phyloP scores from a whole-genome alignment of 2,888 invertebrate species.

The Agriopis aurantiaria region DNA sequence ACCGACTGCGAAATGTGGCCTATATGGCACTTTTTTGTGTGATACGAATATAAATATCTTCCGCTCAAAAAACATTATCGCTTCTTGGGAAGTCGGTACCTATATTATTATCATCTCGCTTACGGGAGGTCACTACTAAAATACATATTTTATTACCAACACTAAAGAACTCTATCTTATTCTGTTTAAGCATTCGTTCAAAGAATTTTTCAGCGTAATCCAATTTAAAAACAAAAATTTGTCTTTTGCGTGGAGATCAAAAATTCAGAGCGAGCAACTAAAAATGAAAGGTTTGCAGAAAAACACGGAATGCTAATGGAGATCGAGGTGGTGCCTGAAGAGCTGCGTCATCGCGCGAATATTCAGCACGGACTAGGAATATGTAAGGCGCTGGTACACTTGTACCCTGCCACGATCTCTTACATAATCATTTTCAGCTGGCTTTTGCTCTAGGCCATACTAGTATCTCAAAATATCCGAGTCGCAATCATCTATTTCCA shows the following conservation, averaged over 20 bases:
- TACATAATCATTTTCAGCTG: no score
- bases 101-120: no score
- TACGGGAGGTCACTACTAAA: background rate
- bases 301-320: conserved; percentile 58
- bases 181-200: background rate
- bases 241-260: conserved; percentile 15
- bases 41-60: no score
- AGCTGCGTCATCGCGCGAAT: conserved; percentile 36
- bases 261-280: conserved; percentile 21
- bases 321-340: conserved; percentile 33
- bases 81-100: no score
- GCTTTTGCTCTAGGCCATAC: no score
- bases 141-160: background rate
- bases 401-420: no score
- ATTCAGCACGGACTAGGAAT: conserved; percentile 45
- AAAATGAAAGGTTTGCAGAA: conserved; percentile 32
- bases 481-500: no score
- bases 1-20: no score
- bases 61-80: no score
- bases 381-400: no score
- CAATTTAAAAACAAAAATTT: conserved; percentile 15
- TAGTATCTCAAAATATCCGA: no score
- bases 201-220: conserved; percentile 12
- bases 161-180: background rate
- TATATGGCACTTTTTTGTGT: no score